Base-by-base conservation (phyloP, 2,113 vertebrate species). In the Thryonomys swinderianus region DNA sequence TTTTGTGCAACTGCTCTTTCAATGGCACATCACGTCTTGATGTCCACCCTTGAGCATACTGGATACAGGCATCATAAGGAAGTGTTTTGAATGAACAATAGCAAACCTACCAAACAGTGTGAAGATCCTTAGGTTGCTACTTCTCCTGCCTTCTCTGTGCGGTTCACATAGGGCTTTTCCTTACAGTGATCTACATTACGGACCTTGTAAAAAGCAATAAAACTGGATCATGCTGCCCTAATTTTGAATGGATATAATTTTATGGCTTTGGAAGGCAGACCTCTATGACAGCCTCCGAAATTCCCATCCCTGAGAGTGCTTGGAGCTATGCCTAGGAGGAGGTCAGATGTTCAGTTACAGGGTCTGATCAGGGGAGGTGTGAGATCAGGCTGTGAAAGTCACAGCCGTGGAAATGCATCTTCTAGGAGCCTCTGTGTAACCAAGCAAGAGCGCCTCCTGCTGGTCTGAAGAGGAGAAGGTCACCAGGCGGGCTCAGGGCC, bases 401-500 rank as follows among this genome's bases (percentile, higher is more conserved):
- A 20, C 11, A 42, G 21, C 23, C 21, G 11, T 57, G 5, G 59
- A 23, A 88, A 40, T 51, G 71, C 12, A 27, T 34, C 42, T 4
- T 25, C 25, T 21, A 13, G n/a, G 53, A 53, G 16, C 76, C 0
- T 96, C 21, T 14, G 0, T 59, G 30, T 20, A n/a, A 30, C 2
- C 9, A 23, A 42, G 2, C 25, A 20, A 16, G 5, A 67, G 57
- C 9, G 18, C 76, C 25, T 42, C 32, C 42, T 61, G 23, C 53
- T 48, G n/a, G 17, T 27, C 25, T 32, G 76, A n/a, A n/a, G 82
- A 25, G 32, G n/a, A 67, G n/a, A 45, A 87, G 53, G 5, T 20
- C 3, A 7, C 6, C 51, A 16, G 3, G 8, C 25, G 18, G 4
- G 51, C n/a, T 59, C 42, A 59, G 11, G 25, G 7, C 3, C 2